These are phyloP conservation scores for Belgica antarctica DNA, from an alignment of 2,888 invertebrate species.

Conservation along the genomic window DNA sequence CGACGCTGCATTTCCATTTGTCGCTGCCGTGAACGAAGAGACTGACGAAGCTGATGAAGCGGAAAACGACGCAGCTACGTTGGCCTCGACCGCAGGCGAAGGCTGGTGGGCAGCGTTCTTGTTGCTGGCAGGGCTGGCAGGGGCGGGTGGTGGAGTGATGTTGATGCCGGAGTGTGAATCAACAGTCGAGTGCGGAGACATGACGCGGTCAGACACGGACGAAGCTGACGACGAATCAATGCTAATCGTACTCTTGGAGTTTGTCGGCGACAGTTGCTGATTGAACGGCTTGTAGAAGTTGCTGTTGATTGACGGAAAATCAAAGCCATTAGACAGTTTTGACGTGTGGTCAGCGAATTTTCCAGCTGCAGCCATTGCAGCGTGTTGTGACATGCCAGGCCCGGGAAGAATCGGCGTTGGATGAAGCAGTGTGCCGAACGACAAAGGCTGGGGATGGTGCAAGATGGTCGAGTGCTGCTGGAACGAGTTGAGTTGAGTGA, in stretches of 20 bases:
- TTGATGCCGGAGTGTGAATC: constrained; percentile 29
- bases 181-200: constrained; percentile 37
- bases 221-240: constrained; percentile 43
- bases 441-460: constrained; percentile 48
- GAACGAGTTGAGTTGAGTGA: constrained; percentile 37
- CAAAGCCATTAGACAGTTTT: constrained; percentile 27
- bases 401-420: constrained; percentile 49
- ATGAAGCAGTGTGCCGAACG: constrained; percentile 52
- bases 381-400: constrained; percentile 55
- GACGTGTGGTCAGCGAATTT: constrained; percentile 13
- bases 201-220: constrained; percentile 30
- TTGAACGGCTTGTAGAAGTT: constrained; percentile 41
- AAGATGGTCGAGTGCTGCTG: constrained; percentile 46
- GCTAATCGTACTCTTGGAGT: constrained; percentile 38
- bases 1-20: constrained; percentile 46
- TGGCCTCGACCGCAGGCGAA: neutral
- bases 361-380: constrained; percentile 52
- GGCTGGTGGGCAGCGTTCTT: constrained; percentile 54
- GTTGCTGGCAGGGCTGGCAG: constrained; percentile 46
- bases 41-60: constrained; percentile 49
- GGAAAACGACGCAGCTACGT: constrained; percentile 36
- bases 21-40: constrained; percentile 52
- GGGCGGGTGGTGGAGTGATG: constrained; percentile 4
- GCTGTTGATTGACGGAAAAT: constrained; percentile 42
- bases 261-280: constrained; percentile 39